Conservation (phyloP, 2,797 vertebrate species). For the Muscicapa striata region DNA sequence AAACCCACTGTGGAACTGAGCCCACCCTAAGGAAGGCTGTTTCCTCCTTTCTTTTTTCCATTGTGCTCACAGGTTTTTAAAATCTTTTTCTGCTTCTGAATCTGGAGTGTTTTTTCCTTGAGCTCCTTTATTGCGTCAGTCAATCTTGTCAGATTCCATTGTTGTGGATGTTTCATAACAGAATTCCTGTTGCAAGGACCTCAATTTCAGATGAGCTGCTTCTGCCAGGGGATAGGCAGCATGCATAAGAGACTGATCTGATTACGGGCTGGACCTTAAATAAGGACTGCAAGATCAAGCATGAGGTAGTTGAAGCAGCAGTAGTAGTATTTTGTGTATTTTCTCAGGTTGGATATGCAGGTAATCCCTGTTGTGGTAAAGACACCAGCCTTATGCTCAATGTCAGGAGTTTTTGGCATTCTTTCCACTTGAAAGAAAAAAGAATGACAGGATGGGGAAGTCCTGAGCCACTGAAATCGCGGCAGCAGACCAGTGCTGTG, state of each 20-base stretch:
- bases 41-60: not conserved
- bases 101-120: not conserved
- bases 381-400: not conserved
- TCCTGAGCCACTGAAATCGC: not conserved
- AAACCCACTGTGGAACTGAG: not conserved
- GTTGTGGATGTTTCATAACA: not conserved
- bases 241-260: not conserved
- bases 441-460: not conserved
- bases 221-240: not conserved
- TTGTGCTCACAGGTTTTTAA: not conserved
- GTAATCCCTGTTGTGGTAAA: not conserved
- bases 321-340: not conserved
- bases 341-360: not conserved
- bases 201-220: not conserved
- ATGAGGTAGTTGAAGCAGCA: not conserved
- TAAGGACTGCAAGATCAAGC: not conserved
- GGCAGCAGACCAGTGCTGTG: accelerated
- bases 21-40: not conserved
- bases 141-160: not conserved
- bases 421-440: not conserved
- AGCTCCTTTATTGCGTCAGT: not conserved
- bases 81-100: not conserved
- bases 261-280: not conserved
- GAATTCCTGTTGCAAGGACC: not conserved
- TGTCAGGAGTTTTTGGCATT: not conserved